phyloP scores from a whole-genome alignment of 2,113 vertebrate species.

The Menidia beryllina region DNA sequence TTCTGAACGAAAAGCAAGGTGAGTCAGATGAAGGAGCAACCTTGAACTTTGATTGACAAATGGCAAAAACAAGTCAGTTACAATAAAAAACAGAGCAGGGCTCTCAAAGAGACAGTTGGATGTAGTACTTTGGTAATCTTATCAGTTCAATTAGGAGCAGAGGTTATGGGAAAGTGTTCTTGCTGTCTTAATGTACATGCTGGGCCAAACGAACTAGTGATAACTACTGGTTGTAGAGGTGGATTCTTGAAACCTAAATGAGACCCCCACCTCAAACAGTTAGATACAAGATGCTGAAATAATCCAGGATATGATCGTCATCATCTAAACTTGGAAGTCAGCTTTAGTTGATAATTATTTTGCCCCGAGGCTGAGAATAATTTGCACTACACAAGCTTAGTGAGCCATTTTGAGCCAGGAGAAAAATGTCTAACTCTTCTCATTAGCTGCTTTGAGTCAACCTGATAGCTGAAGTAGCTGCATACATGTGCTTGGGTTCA shows the following conservation, averaged over 20 bases:
- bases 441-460: constrained; percentile 41
- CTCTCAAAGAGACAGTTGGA: constrained; percentile 59
- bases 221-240: constrained; percentile 30
- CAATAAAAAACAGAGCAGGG: constrained; percentile 45
- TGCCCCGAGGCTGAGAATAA: constrained; percentile 25
- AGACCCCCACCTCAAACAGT: constrained; percentile 6
- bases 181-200: constrained; percentile 43
- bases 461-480: constrained; percentile 50
- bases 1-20: constrained; percentile 31
- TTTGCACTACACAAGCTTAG: background rate
- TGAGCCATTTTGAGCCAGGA: constrained; percentile 43
- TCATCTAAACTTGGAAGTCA: constrained; percentile 32
- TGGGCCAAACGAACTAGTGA: constrained; percentile 65
- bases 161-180: constrained; percentile 53
- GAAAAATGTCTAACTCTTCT: constrained; percentile 22
- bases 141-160: constrained; percentile 57
- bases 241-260: constrained; percentile 21
- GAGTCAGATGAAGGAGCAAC: constrained; percentile 37
- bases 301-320: constrained; percentile 27
- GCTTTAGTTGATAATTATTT: constrained; percentile 30
- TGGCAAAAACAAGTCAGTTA: constrained; percentile 31
- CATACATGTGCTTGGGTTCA: constrained; percentile 43
- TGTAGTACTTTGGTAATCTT: constrained; percentile 61
- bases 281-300: constrained; percentile 12
- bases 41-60: constrained; percentile 71